Base-by-base conservation (phyloP, 2,113 vertebrate genomes). In the Nothobranchius furzeri region DNA sequence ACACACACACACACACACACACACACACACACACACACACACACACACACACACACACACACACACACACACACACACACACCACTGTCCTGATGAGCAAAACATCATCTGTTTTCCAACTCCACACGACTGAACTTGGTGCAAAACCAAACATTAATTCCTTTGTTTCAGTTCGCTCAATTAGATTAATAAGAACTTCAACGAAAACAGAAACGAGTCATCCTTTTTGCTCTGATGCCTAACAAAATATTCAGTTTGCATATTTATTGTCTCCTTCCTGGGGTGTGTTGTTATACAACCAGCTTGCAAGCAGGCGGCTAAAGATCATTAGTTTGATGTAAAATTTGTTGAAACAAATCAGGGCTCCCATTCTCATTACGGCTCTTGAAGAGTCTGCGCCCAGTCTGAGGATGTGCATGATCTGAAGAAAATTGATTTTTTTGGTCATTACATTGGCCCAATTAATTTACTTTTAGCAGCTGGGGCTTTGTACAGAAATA, bases 381-480 rank as follows among this genome's bases (percentile, higher is more conserved):
- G 10, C 45, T 70, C 37, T 56, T 30, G 14, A 52, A 54, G n/a
- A 50, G 58, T 9, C 48, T 54, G 68, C 49, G 62, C 6, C 51
- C 30, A 36, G 47, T 73, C 58, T 69, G 57, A 72, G 56, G 54
- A 68, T 71, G 68, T 30, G 30, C 52, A 43, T 54, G 25, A 60
- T 69, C 60, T 76, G 74, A 80, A 75, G 72, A 64, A 85, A 42
- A 84, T 82, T 64, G 67, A 83, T 88, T 84, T 24, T 70, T 74
- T 43, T 20, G 4, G 30, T 30, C 30, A 75, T 82, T 75, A 73
- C 71, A 61, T 64, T 58, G 7, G 46, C 77, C 77, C 64, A 83
- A 73, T 83, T 85, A 68, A 87, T 84, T 78, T 73, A 79, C 48
- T 60, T 79, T 79, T 63, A 25, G 45, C 81, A 85, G 84, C 81